phyloP scores from a whole-genome alignment of 2,113 vertebrate species.

The Rhodinocichla rosea region DNA sequence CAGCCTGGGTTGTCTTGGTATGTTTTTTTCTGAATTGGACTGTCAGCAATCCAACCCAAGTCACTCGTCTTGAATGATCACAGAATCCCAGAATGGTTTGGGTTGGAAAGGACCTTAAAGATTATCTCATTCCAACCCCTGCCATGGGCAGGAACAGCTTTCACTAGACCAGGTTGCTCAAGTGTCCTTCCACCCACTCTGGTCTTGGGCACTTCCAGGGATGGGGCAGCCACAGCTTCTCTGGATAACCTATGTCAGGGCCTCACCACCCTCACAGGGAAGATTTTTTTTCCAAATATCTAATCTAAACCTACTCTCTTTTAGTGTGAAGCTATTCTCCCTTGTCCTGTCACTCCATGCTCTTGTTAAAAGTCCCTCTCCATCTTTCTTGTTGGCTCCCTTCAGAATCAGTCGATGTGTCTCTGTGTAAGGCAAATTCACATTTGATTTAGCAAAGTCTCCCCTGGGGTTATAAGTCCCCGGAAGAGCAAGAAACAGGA shows the following conservation, averaged over 20 bases:
- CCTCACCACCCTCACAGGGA: background rate
- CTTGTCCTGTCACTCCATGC: background rate
- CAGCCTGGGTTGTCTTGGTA: background rate
- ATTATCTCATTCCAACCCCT: background rate
- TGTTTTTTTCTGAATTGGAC: background rate
- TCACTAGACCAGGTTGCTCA: background rate
- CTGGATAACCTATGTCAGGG: background rate
- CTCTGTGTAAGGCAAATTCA: background rate
- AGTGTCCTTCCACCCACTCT: background rate
- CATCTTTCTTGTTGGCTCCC: background rate
- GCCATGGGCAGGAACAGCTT: background rate
- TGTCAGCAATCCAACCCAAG: background rate
- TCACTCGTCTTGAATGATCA: accelerated
- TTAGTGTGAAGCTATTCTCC: background rate
- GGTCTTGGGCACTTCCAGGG: background rate
- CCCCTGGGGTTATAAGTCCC: background rate
- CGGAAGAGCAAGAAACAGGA: background rate
- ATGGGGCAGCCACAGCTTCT: background rate
- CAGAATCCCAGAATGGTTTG: background rate
- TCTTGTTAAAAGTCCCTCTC: background rate
- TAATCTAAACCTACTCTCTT: background rate
- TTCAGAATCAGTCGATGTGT: background rate
- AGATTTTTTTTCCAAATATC: background rate
- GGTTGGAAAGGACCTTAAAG: background rate
- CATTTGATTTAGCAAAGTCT: background rate